Conservation (phyloP, 2,113 vertebrate genomes). For the Archilochus colubris region DNA sequence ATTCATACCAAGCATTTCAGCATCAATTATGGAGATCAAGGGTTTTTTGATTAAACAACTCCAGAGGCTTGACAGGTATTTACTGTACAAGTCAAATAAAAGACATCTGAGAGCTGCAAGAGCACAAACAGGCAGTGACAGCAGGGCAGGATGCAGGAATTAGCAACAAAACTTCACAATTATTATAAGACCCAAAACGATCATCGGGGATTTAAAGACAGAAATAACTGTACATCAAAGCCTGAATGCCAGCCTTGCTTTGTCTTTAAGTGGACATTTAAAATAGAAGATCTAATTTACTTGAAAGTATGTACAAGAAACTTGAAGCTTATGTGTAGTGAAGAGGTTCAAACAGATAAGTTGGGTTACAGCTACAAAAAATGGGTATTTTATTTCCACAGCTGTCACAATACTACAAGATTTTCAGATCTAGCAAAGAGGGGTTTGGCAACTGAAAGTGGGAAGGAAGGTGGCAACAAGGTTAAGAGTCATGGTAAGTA, state of each 20-base stretch:
- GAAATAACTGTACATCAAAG: not conserved
- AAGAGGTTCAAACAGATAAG: not conserved
- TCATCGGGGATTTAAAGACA: not conserved
- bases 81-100: conserved; percentile 54
- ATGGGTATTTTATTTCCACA: not conserved
- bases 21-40: conserved; percentile 59
- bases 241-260: not conserved
- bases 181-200: not conserved
- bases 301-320: not conserved
- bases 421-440: not conserved
- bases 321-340: not conserved
- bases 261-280: not conserved
- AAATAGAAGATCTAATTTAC: not conserved
- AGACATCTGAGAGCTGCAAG: not conserved
- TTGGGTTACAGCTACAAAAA: not conserved
- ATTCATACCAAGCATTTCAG: conserved; percentile 13
- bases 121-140: not conserved
- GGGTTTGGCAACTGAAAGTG: not conserved
- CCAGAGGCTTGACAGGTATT: conserved; percentile 46
- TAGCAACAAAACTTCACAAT: not conserved
- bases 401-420: not conserved
- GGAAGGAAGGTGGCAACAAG: not conserved
- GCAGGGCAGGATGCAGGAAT: not conserved
- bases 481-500: not conserved
- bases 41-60: not conserved